These are phyloP conservation scores for Aselliscus stoliczkanus DNA, from an alignment of 2,797 vertebrate species.

Conservation along the genomic window DNA sequence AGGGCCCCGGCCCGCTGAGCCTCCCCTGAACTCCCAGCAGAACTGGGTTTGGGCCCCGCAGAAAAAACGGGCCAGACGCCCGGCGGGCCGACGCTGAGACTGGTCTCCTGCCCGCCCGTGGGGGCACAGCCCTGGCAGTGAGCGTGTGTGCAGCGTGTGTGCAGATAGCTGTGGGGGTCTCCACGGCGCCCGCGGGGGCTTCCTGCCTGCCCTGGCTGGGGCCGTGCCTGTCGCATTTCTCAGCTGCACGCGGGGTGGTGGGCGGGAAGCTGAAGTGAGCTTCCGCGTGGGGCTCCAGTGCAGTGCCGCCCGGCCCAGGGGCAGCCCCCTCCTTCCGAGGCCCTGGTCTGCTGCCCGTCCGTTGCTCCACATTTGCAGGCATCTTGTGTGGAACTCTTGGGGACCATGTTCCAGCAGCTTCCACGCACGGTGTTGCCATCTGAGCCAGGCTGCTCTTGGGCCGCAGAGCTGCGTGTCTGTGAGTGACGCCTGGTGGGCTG, in stretches of 20 bases:
- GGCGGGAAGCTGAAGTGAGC: no score
- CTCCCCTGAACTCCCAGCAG: not conserved
- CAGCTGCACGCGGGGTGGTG: not conserved
- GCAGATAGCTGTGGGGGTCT: not conserved
- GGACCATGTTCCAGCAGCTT: not conserved
- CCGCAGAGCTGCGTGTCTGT: not conserved
- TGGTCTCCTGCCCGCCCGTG: accelerated
- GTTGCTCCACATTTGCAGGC: no score
- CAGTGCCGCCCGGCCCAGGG: not conserved
- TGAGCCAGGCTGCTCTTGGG: not conserved
- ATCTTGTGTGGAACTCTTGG: not conserved
- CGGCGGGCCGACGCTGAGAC: not conserved
- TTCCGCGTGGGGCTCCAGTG: accelerated
- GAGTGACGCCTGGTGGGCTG: not conserved
- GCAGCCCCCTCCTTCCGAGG: accelerated
- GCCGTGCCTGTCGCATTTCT: not conserved
- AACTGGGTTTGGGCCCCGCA: accelerated
- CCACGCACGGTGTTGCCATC: accelerated
- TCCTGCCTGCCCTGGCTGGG: not conserved
- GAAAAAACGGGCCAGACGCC: not conserved
- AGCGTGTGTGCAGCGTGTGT: accelerated
- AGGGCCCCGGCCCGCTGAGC: not conserved
- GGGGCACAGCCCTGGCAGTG: not conserved
- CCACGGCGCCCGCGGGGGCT: accelerated
- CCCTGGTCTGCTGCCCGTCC: not conserved